These are phyloP conservation scores for Aleiodes testaceus DNA, from an alignment of 2,888 invertebrate species.

Conservation along the genomic window DNA sequence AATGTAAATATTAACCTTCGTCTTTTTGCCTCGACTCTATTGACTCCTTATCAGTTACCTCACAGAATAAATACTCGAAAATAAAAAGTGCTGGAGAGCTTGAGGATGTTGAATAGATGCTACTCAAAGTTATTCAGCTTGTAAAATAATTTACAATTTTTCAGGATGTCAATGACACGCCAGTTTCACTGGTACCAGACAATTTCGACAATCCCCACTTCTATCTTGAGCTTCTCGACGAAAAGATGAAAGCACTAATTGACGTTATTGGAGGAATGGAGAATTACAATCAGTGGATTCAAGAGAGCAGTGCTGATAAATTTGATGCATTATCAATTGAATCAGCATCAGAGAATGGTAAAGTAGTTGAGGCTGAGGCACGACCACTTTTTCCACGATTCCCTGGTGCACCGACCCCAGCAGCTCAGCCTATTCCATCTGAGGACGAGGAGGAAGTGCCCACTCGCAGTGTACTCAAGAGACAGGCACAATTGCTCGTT, in stretches of 20 bases:
- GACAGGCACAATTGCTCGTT: slow-evolving; percentile 87
- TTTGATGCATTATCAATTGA: slow-evolving; percentile 61
- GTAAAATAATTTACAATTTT: background rate
- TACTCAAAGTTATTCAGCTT: background rate
- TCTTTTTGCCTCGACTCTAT: slow-evolving; percentile 39
- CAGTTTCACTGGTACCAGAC: slow-evolving; percentile 73
- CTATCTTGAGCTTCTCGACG: slow-evolving; percentile 72
- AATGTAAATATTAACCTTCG: slow-evolving; percentile 59
- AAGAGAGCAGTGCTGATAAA: slow-evolving; percentile 58
- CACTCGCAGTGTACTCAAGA: slow-evolving; percentile 84
- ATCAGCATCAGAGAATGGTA: slow-evolving; percentile 56
- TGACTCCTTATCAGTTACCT: slow-evolving; percentile 15
- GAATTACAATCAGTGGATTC: slow-evolving; percentile 66
- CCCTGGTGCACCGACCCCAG: slow-evolving; percentile 58
- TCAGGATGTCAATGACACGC: slow-evolving; percentile 71
- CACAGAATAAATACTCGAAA: slow-evolving; percentile 12
- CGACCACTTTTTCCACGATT: slow-evolving; percentile 65
- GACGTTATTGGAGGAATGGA: slow-evolving; percentile 68
- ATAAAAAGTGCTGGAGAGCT: background rate
- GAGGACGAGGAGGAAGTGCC: slow-evolving; percentile 91
- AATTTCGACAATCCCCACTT: slow-evolving; percentile 74
- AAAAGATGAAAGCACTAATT: slow-evolving; percentile 72
- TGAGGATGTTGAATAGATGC: background rate
- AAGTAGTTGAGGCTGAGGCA: slow-evolving; percentile 55
- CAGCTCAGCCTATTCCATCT: slow-evolving; percentile 69